These are phyloP conservation scores for Sitobion miscanthi DNA, from an alignment of 1,140 invertebrate genomes.

Conservation along the genomic window DNA sequence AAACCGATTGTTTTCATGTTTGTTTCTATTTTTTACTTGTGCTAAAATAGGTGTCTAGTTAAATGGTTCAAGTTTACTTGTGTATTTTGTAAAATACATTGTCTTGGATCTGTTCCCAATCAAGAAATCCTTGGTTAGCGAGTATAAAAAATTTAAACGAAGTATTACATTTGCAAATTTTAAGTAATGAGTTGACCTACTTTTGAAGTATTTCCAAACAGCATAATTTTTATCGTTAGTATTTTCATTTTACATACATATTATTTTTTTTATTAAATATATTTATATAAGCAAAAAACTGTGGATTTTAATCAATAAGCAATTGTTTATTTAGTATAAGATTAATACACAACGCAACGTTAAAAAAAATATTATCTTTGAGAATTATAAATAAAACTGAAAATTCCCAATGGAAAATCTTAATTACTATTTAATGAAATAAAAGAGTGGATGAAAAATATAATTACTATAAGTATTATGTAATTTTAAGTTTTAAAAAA, in stretches of 20 bases:
- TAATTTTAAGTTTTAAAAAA: not conserved
- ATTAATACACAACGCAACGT: too few species aligned
- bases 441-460: not conserved
- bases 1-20: not conserved
- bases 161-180: not conserved
- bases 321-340: not conserved
- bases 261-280: not conserved
- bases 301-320: not conserved
- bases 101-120: slow-evolving; percentile 5
- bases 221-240: not conserved
- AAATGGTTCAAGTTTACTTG: not conserved
- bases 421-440: not conserved
- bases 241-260: not conserved
- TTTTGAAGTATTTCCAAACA: not conserved
- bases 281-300: not conserved
- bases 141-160: not conserved
- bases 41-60: not conserved
- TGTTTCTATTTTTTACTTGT: slow-evolving; percentile 8
- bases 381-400: not conserved
- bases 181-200: not conserved
- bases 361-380: not conserved
- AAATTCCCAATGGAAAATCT: not conserved
- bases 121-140: not conserved
- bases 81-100: slow-evolving; percentile 11
- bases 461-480: not conserved